Conservation (phyloP, 2,797 vertebrate genomes). For the Xerus rutilus region DNA sequence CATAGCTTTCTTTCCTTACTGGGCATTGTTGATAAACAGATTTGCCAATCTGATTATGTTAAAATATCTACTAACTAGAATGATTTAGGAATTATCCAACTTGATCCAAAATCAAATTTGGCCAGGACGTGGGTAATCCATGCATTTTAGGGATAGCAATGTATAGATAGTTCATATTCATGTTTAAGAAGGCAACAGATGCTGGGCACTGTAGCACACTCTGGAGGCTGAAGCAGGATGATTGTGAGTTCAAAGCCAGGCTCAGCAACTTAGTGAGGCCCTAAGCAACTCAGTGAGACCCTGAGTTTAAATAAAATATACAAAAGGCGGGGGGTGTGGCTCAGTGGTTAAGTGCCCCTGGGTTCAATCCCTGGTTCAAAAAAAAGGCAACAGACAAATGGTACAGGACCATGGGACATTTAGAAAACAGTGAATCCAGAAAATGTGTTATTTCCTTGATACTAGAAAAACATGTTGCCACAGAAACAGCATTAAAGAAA, state of each 20-base stretch:
- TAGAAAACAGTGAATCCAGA: background rate
- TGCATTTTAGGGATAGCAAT: background rate
- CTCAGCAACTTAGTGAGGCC: too few species aligned
- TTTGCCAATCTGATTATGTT: background rate
- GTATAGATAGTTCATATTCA: background rate
- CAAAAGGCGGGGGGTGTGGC: too few species aligned
- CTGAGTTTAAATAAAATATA: too few species aligned
- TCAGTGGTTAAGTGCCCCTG: too few species aligned
- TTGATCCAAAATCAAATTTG: constrained; percentile 28
- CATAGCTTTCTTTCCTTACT: background rate
- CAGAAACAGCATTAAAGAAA: background rate
- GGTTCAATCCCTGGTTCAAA: too few species aligned
- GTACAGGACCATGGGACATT: background rate
- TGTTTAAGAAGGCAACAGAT: background rate
- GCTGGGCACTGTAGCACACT: too few species aligned
- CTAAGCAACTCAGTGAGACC: too few species aligned
- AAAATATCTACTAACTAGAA: constrained; percentile 30
- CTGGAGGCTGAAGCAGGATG: too few species aligned
- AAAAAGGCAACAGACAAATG: too few species aligned
- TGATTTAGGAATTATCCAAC: constrained; percentile 15
- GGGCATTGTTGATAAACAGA: background rate
- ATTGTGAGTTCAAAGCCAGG: too few species aligned
- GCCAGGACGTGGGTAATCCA: background rate
- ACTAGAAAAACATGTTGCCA: background rate
- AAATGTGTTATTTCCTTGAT: background rate